phyloP scores from a whole-genome alignment of 2,888 invertebrate genomes.

The Phoronis australis region DNA sequence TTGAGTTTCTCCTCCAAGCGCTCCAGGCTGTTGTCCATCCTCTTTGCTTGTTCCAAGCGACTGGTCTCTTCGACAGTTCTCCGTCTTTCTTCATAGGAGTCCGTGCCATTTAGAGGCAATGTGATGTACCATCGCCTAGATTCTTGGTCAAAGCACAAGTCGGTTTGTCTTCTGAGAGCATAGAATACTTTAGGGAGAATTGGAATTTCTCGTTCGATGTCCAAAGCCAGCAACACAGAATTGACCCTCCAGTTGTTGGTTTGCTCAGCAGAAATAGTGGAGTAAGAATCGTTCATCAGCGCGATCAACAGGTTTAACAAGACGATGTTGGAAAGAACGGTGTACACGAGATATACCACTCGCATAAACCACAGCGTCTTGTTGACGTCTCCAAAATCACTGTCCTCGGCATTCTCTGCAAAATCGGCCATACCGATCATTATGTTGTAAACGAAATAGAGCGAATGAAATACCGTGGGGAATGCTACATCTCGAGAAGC shows the following conservation, averaged over 20 bases:
- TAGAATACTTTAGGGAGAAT: not conserved
- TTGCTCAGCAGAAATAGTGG: constrained; percentile 28
- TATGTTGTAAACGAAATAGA: constrained; percentile 43
- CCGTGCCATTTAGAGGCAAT: too few species aligned
- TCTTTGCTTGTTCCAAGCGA: too few species aligned
- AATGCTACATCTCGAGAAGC: constrained; percentile 20
- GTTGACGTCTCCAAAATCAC: constrained; percentile 22
- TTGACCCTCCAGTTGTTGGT: constrained; percentile 42
- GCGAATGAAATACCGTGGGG: constrained; percentile 26
- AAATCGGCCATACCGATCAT: constrained; percentile 32
- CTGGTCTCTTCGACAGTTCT: too few species aligned
- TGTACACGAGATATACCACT: constrained; percentile 39
- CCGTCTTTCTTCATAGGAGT: too few species aligned
- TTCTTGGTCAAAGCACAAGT: too few species aligned
- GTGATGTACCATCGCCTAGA: too few species aligned
- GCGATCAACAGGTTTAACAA: constrained; percentile 41
- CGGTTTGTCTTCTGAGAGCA: too few species aligned
- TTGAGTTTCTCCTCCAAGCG: too few species aligned
- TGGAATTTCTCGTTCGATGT: constrained; percentile 19
- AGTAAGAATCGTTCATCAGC: constrained; percentile 45
- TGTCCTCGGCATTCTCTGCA: constrained; percentile 35
- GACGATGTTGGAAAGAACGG: constrained; percentile 35
- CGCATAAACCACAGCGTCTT: constrained; percentile 23
- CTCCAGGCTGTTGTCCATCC: too few species aligned
- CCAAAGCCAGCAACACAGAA: constrained; percentile 39